Base-by-base conservation (phyloP, 2,888 invertebrate species). In the Malachius bipustulatus region DNA sequence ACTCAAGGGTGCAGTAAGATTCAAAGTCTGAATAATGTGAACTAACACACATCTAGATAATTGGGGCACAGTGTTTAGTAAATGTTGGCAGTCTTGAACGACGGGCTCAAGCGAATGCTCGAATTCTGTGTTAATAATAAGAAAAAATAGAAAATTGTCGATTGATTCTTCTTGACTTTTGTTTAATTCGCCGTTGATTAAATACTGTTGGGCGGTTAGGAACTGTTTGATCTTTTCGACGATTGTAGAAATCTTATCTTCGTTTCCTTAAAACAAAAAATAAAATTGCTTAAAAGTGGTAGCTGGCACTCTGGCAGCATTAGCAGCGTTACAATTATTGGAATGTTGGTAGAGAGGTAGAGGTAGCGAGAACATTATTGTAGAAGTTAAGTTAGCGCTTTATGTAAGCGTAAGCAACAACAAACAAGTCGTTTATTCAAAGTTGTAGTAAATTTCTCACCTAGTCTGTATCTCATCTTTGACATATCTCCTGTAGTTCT, bases 101-200 rank as follows among this genome's bases (percentile, higher is more conserved):
- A 48, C 37, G 6, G 6, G 6, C 6, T n/a, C 6, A 4, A 45
- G 29, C 9, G 46, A 38, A 32, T 30, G 35, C 29, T 50, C 46
- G 41, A 55, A 57, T 15, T 51, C 47, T 4, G 57, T 54, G 40
- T 62, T 62, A 26, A 61, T 34, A 4, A 57, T 49, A 4, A 62
- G 38, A 32, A 60, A 55, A 11, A 41, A 39, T n/a, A n/a, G n/a
- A n/a, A n/a, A n/a, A n/a, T n/a, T n/a, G 3, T 51, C 40, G 1
- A 50, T 39, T 14, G 55, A 42, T 29, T 53, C 46, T 37, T 52
- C 47, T 8, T 59, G 29, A 36, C 54, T 41, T 15, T 48, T 40
- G 10, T 43, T 32, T 32, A 33, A 47, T 13, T 38, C 32, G 14
- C 32, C 29, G 14, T 47, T 47, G 4, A 43, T 35, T n/a, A 50